A percentile compares a stretch with the other conserved stretches of the same genome.
Conservation (phyloP, 2,797 vertebrate species). For the Diplodus puntazzo region DNA sequence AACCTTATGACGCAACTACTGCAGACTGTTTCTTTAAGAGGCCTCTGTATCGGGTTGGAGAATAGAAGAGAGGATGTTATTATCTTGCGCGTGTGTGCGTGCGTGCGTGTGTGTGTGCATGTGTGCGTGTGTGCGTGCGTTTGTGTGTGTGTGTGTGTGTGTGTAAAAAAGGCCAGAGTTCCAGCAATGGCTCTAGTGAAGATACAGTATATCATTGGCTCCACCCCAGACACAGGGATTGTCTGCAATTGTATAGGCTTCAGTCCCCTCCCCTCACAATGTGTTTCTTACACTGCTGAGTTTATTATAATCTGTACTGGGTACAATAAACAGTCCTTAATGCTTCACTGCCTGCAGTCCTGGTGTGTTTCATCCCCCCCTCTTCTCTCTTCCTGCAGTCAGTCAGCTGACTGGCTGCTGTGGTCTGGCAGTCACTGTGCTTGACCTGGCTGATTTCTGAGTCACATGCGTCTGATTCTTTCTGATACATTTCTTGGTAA, state of each 20-base stretch:
- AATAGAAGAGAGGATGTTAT: constrained; percentile 47
- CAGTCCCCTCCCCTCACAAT: constrained; percentile 68
- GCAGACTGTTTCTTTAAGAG: constrained; percentile 69
- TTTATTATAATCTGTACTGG: constrained; percentile 94
- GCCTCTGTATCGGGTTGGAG: constrained; percentile 33
- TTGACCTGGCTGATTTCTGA: constrained; percentile 69
- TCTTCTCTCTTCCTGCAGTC: constrained; percentile 14
- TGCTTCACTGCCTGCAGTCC: constrained; percentile 80
- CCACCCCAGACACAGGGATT: constrained; percentile 47
- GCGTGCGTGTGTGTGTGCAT: background rate
- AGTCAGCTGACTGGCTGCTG: constrained; percentile 57
- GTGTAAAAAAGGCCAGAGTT: constrained; percentile 54
- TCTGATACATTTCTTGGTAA: constrained; percentile 52
- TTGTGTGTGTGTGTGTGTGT: background rate
- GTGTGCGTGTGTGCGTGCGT: no score
- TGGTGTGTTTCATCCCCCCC: constrained; percentile 58
- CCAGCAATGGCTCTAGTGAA: constrained; percentile 42
- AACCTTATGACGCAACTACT: constrained; percentile 65
- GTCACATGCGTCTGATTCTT: constrained; percentile 68
- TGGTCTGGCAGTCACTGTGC: constrained; percentile 50
- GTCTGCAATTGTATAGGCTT: constrained; percentile 84
- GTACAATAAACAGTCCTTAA: constrained; percentile 95
- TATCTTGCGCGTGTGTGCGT: constrained; percentile 30
- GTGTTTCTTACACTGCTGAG: constrained; percentile 90
- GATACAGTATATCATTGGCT: constrained; percentile 42